Evolutionary conservation across 2,888 invertebrate genomes (phyloP), one percentile per base, ranked within the genome.

Genomic region (Heliconius charithonia): DNA sequence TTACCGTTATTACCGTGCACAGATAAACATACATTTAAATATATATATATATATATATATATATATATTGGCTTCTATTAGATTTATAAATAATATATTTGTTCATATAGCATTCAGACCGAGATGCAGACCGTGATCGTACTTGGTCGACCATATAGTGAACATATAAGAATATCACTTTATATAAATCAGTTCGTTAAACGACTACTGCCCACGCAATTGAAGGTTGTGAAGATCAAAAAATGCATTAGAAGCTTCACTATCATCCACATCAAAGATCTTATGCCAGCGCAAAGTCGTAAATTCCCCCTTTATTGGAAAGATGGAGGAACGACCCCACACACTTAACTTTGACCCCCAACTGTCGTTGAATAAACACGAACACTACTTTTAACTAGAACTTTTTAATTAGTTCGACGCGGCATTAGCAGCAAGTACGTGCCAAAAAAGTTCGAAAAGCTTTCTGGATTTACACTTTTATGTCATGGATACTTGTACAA

Each of bases 321-420:
- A 72, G 7, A 59, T 45, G 69, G 41, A 41, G 69, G 41, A 45
- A 45, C 25, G 69, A 41, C 69, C 69, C n/a, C 51, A 69, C 16
- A 69, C 16, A 69, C 69, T 59, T 59, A 32, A 59, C 32, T n/a
- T n/a, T 37, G 59, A 72, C 32, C 72, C 32, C 32, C n/a, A 59
- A 72, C 72, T 72, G 56, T 3, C 37, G 7, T 16, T 72, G n/a
- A 72, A 72, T 72, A 72, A 72, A 59, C 32, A 72, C 4, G 37
- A 72, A 32, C 32, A 72, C 56, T 72, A 72, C 56, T 59, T 37
- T 32, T 37, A 72, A 59, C 59, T 25, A 59, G 25, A 72, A 72
- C 37, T 37, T 37, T 59, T 72, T 59, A 72, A 72, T 59, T 32
- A 72, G 59, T 72, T 25, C 25, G 72, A 37, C 25, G 59, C 13